These are phyloP conservation scores for Phenganax subtilis DNA, from an alignment of 92 coral and sea anemone species.

Conservation along the genomic window DNA sequence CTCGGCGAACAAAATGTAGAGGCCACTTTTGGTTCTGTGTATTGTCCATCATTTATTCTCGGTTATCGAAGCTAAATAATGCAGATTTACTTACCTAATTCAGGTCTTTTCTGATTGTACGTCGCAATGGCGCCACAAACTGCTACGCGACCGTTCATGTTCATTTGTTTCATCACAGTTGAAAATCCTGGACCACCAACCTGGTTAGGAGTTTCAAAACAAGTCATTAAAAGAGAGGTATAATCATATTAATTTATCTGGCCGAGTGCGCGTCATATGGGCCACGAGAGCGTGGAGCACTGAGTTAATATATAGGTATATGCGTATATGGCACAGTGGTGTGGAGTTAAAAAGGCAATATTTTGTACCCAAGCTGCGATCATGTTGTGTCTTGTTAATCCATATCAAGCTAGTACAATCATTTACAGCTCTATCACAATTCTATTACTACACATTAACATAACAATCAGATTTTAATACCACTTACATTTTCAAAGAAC, in stretches of 20 bases:
- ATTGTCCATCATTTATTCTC: background rate
- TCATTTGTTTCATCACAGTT: constrained; percentile 48
- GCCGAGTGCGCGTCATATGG: no score
- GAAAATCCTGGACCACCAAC: constrained; percentile 54
- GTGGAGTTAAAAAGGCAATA: no score
- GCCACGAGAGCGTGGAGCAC: no score
- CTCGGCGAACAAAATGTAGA: no score
- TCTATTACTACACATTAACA: no score
- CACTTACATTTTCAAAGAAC: constrained; percentile 55
- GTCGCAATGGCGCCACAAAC: constrained; percentile 49
- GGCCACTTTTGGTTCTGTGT: no score
- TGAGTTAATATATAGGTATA: no score
- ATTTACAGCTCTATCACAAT: no score
- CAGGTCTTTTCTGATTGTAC: constrained; percentile 31
- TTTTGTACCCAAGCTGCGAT: no score
- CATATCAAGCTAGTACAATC: no score
- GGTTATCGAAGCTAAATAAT: background rate
- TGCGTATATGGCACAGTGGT: no score
- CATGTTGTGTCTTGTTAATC: no score
- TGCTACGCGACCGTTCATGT: constrained; percentile 45
- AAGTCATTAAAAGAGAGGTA: background rate
- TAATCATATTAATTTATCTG: background rate
- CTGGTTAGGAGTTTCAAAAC: constrained; percentile 6
- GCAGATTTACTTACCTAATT: constrained; percentile 18
- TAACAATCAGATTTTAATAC: background rate